A percentile compares a stretch with the other conserved stretches of the same genome.
Evolutionary conservation across 2,888 invertebrate species (phyloP).

Genomic region (Aplocera efformata): DNA sequence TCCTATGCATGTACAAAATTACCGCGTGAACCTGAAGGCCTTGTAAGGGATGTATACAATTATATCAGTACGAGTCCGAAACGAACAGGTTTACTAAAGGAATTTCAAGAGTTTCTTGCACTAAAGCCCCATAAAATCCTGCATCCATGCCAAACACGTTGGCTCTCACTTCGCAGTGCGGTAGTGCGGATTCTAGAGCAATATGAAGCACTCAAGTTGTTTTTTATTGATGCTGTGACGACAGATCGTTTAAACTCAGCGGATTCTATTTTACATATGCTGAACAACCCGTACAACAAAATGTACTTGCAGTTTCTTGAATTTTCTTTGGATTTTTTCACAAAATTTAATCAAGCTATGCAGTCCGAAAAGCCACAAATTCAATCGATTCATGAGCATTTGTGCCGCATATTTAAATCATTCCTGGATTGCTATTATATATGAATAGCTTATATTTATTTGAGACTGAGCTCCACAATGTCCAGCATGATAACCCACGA

Average conservation of each 20-base stretch:
- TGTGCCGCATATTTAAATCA: constrained; percentile 5
- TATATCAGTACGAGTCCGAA: constrained; percentile 21
- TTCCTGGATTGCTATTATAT: constrained; percentile 12
- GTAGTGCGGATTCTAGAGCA: constrained; percentile 19
- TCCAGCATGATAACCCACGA: constrained; percentile 12
- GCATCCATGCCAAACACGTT: constrained; percentile 23
- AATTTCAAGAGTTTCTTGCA: constrained; percentile 20
- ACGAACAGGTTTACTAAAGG: constrained; percentile 14
- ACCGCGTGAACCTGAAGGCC: constrained; percentile 16
- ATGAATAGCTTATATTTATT: constrained; percentile 12
- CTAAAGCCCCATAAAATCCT: constrained; percentile 18
- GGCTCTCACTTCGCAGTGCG: constrained; percentile 21
- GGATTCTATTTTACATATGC: constrained; percentile 10
- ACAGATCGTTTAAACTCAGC: constrained; percentile 4
- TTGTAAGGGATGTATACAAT: constrained; percentile 20
- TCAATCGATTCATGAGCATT: constrained; percentile 8
- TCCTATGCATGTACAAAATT: constrained; percentile 21
- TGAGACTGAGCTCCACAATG: constrained; percentile 9
- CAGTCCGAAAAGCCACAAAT: constrained; percentile 15
- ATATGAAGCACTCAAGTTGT: constrained; percentile 20
- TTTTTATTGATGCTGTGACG: constrained; percentile 4
- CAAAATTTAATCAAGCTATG: constrained; percentile 15
- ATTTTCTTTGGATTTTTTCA: constrained; percentile 15
- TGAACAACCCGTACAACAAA: constrained; percentile 20
- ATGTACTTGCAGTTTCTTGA: constrained; percentile 20